Evolutionary conservation across 2,113 vertebrate species (phyloP).

Genomic region (Gallinago undulata): DNA sequence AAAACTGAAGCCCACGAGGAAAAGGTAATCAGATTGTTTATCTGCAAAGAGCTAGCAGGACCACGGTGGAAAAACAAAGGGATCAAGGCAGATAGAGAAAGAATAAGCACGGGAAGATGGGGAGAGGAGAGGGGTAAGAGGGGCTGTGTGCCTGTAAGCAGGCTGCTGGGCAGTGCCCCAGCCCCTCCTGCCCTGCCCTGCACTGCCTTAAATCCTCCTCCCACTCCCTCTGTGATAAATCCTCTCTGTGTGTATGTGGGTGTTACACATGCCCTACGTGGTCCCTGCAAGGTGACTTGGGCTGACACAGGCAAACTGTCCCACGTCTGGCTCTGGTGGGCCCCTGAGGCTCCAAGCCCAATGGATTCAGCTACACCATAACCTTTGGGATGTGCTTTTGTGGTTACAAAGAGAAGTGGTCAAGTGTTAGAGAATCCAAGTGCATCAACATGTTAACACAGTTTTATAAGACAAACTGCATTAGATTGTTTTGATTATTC

Average conservation of each 20-base stretch:
- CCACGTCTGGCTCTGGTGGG: background rate
- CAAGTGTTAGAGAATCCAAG: background rate
- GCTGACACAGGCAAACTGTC: background rate
- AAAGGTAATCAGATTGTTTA: background rate
- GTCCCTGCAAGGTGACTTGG: background rate
- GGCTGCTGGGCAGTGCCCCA: background rate
- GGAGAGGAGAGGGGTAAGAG: background rate
- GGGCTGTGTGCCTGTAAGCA: background rate
- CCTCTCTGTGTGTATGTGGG: background rate
- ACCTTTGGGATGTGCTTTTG: background rate
- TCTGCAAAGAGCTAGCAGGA: background rate
- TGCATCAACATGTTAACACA: background rate
- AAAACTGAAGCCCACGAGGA: background rate
- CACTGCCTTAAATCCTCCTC: background rate
- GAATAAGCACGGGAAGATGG: background rate
- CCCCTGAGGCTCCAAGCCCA: fast-evolving
- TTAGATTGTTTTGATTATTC: background rate
- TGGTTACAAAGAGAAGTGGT: background rate
- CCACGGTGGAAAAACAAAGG: background rate
- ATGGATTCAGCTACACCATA: background rate
- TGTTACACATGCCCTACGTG: fast-evolving
- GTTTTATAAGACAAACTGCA: background rate
- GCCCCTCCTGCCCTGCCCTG: background rate
- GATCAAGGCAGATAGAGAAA: too few relatives aligned
- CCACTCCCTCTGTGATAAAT: background rate